Evolutionary conservation across 1,140 invertebrate genomes (phyloP).

Genomic region (Polypedilum vanderplanki): DNA sequence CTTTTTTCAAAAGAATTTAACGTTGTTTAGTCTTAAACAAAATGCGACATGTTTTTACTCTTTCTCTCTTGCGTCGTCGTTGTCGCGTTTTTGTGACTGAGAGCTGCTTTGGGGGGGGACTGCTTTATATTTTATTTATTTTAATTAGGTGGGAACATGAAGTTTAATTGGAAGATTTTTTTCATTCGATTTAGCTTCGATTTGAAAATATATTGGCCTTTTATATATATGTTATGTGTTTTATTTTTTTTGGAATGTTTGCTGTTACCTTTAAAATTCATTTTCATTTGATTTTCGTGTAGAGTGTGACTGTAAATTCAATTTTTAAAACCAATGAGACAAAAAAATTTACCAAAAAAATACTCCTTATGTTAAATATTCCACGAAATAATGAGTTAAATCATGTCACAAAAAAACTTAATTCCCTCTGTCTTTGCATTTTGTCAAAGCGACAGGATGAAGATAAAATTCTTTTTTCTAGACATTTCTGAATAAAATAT

Average conservation of each 20-base stretch:
- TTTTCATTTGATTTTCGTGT: conserved; percentile 7
- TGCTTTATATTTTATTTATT: conserved; percentile 26
- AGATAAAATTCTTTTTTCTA: too few species aligned
- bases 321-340: too few species aligned
- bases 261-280: not conserved
- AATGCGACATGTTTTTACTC: conserved; percentile 27
- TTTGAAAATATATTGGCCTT: conserved; percentile 14
- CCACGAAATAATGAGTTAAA: conserved; percentile 11
- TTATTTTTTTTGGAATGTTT: not conserved
- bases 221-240: not conserved
- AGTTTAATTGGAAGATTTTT: conserved; percentile 28
- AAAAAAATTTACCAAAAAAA: not conserved
- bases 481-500: too few species aligned
- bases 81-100: conserved; percentile 5
- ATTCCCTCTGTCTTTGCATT: too few species aligned
- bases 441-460: too few species aligned
- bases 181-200: conserved; percentile 8
- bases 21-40: conserved; percentile 26
- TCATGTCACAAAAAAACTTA: not conserved
- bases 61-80: not conserved
- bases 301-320: not conserved
- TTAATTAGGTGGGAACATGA: conserved; percentile 29
- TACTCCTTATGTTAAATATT: conserved; percentile 16
- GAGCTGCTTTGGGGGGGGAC: not conserved
- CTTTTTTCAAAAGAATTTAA: conserved; percentile 2